A percentile compares a stretch with the other conserved stretches of the same genome.
These are phyloP conservation scores for Minunthozetes semirufus DNA, from an alignment of 2,888 invertebrate genomes.

Conservation along the genomic window DNA sequence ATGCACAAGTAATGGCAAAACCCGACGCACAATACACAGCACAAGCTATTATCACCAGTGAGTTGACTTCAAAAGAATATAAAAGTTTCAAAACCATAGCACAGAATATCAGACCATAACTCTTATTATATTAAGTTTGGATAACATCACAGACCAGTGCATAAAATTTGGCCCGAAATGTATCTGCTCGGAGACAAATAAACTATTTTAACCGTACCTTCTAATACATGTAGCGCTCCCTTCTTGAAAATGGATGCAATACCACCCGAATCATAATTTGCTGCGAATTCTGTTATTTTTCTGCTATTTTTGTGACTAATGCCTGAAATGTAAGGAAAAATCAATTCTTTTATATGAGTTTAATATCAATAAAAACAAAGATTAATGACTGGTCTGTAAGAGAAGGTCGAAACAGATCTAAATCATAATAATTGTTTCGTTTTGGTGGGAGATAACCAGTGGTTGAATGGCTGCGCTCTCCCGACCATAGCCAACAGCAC, in stretches of 20 bases:
- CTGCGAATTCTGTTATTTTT: too few relatives aligned
- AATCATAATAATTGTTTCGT: constrained; percentile 11
- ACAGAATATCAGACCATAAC: too few relatives aligned
- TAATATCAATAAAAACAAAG: constrained; percentile 13
- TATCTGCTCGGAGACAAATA: background rate
- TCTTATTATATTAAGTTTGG: too few relatives aligned
- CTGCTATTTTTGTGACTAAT: too few relatives aligned
- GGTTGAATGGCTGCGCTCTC: background rate
- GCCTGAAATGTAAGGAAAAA: too few relatives aligned
- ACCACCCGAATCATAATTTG: too few relatives aligned
- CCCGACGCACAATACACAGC: background rate
- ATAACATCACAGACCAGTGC: background rate
- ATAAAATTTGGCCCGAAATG: background rate
- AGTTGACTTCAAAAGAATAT: constrained; percentile 4
- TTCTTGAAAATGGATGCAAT: background rate
- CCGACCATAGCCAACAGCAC: background rate
- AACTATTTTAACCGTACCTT: background rate
- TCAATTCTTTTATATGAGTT: background rate
- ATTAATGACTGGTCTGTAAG: background rate
- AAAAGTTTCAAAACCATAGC: too few relatives aligned
- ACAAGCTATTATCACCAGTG: background rate
- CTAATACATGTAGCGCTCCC: background rate
- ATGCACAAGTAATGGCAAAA: constrained; percentile 17
- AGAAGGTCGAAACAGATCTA: constrained; percentile 11
- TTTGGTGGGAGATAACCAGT: background rate